phyloP scores from a whole-genome alignment of 2,888 invertebrate species.

The Andrena chrysosceles region DNA sequence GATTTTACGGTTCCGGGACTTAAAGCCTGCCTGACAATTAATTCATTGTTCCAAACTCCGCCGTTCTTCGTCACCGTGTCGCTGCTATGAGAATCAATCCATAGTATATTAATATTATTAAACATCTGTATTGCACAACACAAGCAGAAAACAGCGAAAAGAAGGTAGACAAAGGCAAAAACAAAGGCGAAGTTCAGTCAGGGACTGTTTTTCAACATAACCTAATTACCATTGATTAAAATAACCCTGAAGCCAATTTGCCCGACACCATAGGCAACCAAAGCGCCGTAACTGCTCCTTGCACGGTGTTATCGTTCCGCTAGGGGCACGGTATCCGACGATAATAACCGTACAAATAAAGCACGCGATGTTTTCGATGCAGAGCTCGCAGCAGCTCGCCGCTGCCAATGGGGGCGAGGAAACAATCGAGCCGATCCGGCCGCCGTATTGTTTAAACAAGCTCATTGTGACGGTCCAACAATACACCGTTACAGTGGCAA shows the following conservation, averaged over 20 bases:
- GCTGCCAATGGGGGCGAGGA: conserved; percentile 64
- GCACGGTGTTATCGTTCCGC: not conserved
- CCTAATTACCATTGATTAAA: too few relatives aligned
- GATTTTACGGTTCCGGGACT: conserved; percentile 1
- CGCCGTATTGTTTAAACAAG: conserved; percentile 78
- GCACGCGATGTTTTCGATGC: conserved; percentile 38
- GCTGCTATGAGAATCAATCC: too few relatives aligned
- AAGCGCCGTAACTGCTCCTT: not conserved
- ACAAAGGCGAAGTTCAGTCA: too few relatives aligned
- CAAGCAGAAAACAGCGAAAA: too few relatives aligned
- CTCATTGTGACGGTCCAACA: conserved; percentile 81
- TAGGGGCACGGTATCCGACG: conserved; percentile 25
- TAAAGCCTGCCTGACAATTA: not conserved
- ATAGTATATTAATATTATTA: too few relatives aligned
- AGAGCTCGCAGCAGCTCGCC: conserved; percentile 46
- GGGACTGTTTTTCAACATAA: too few relatives aligned
- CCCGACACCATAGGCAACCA: not conserved
- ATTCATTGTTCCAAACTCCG: not conserved
- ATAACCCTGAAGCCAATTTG: not conserved
- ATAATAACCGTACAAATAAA: conserved; percentile 42
- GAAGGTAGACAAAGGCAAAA: too few relatives aligned
- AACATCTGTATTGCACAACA: too few relatives aligned
- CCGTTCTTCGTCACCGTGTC: too few relatives aligned
- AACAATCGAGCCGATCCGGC: conserved; percentile 78
- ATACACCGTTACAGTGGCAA: conserved; percentile 78